Evolutionary conservation across 2,113 vertebrate species (phyloP).

Genomic region (Pangasianodon hypophthalmus): DNA sequence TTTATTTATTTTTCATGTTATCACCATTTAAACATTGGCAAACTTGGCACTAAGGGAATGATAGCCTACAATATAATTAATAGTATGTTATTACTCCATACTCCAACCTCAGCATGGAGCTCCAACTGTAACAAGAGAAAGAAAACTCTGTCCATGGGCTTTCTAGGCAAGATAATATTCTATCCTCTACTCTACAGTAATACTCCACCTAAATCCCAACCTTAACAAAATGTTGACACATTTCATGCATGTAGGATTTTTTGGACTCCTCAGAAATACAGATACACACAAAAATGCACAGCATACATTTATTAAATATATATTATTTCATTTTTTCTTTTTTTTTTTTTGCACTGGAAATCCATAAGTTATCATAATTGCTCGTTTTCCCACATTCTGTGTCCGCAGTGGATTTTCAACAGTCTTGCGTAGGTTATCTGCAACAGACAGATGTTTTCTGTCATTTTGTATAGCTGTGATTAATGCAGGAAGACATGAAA

Average conservation of each 20-base stretch:
- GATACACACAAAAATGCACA: background rate
- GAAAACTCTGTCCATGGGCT: background rate
- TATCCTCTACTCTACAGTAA: background rate
- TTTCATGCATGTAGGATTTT: background rate
- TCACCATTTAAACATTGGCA: background rate
- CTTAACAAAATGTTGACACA: background rate
- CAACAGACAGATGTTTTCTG: slow-evolving; percentile 38
- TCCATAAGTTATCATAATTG: background rate
- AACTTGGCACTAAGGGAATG: background rate
- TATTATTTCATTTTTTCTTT: background rate
- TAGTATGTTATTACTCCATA: background rate
- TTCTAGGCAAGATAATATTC: background rate
- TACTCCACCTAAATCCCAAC: background rate
- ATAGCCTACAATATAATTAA: background rate
- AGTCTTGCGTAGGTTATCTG: slow-evolving; percentile 32
- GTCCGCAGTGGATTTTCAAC: slow-evolving; percentile 27
- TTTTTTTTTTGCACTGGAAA: background rate
- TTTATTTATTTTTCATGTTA: background rate
- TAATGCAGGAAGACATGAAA: slow-evolving; percentile 20
- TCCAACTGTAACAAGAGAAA: background rate
- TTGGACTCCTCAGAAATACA: background rate
- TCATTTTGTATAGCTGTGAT: slow-evolving; percentile 18
- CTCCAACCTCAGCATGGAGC: background rate
- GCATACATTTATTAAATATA: background rate
- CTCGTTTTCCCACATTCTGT: background rate